Percentiles rank a stretch among this genome's conserved stretches.
Evolutionary conservation across 2,888 invertebrate species (phyloP).

Genomic region (Ceramica pisi): DNA sequence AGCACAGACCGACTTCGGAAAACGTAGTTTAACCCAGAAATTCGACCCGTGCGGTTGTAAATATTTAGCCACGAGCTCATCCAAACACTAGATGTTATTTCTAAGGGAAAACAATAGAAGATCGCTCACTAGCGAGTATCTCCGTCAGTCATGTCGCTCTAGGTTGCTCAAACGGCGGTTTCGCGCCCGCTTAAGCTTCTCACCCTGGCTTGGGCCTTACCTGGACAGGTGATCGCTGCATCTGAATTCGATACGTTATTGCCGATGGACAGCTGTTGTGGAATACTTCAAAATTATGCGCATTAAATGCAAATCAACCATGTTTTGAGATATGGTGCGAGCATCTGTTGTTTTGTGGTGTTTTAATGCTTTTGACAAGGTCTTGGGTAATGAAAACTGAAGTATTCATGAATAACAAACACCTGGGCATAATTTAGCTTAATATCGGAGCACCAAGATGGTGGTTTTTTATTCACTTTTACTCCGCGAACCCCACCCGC

Average conservation of each 20-base stretch:
- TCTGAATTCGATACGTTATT: slow-evolving; percentile 26
- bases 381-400: not conserved
- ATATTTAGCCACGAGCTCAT: too few relatives aligned
- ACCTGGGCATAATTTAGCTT: not conserved
- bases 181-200: not conserved
- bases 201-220: not conserved
- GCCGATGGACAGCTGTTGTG: slow-evolving; percentile 27
- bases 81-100: not conserved
- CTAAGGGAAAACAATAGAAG: not conserved
- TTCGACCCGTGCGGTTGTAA: too few relatives aligned
- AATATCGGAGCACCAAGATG: too few relatives aligned
- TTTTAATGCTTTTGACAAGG: not conserved
- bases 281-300: slow-evolving; percentile 20
- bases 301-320: slow-evolving; percentile 43
- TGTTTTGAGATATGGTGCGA: not conserved
- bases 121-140: not conserved
- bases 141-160: not conserved
- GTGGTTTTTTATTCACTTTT: not conserved
- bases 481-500: too few relatives aligned
- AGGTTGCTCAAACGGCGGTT: not conserved
- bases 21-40: too few relatives aligned
- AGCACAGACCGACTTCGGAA: too few relatives aligned
- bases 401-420: not conserved
- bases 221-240: slow-evolving; percentile 36
- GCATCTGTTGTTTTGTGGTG: slow-evolving; percentile 23